Evolutionary conservation across 2,888 invertebrate species (phyloP).

Genomic region (Julus scandinavius): DNA sequence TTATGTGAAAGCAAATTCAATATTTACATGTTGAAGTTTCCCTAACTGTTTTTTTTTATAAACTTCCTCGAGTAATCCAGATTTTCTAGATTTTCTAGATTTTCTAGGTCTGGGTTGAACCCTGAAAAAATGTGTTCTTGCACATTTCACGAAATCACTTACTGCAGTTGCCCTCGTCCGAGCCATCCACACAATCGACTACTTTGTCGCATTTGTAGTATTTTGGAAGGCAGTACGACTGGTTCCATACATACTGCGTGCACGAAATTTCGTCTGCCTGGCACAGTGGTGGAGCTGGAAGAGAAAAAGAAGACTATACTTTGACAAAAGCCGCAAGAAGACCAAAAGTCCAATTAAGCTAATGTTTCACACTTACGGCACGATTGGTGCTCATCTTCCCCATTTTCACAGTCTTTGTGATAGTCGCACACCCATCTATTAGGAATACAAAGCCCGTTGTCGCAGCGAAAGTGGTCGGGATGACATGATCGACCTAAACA

Average conservation of each 20-base stretch:
- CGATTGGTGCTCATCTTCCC: conserved; percentile 86
- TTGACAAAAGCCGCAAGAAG: not conserved
- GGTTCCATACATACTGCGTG: conserved; percentile 93
- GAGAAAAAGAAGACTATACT: not conserved
- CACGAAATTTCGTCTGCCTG: conserved; percentile 87
- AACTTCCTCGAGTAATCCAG: too few relatives aligned
- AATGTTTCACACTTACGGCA: conserved; percentile 80
- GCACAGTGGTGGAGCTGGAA: conserved; percentile 90
- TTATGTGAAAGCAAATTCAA: too few relatives aligned
- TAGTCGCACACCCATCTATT: conserved; percentile 78
- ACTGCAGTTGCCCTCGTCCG: conserved; percentile 96
- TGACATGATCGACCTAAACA: conserved; percentile 56
- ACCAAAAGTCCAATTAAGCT: not conserved
- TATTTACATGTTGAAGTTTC: too few relatives aligned
- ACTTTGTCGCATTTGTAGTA: conserved; percentile 95
- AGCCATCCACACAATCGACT: conserved; percentile 93
- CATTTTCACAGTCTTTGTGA: conserved; percentile 92
- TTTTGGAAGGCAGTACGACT: conserved; percentile 93
- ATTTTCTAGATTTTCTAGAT: too few relatives aligned
- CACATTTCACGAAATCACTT: conserved; percentile 75
- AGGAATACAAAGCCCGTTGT: conserved; percentile 64
- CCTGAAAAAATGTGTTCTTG: too few relatives aligned
- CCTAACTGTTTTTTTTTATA: too few relatives aligned
- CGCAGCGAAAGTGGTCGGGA: conserved; percentile 62
- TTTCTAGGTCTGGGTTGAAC: too few relatives aligned